Percentiles rank a stretch among this genome's conserved stretches.
Evolutionary conservation across 2,113 vertebrate genomes (phyloP).

Genomic region (Ctenomys sociabilis): DNA sequence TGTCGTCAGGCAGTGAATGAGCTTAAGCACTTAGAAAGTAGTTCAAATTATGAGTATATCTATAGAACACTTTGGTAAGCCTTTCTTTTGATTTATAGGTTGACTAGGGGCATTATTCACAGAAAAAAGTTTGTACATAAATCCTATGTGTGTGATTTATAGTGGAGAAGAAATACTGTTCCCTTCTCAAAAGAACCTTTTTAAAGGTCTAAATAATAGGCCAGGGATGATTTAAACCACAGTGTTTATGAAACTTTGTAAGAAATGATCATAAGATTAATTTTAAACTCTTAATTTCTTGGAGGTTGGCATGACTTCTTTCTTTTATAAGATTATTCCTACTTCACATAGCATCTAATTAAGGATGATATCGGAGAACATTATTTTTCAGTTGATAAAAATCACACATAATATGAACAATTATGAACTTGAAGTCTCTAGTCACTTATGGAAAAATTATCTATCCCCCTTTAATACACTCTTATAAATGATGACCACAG

Average conservation of each 20-base stretch:
- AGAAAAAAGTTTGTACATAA: not conserved
- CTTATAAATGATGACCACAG: accelerated
- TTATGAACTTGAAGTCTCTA: not conserved
- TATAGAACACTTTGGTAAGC: not conserved
- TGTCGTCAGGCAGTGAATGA: not conserved
- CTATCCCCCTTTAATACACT: accelerated
- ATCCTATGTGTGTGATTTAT: not conserved
- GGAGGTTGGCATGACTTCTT: not conserved
- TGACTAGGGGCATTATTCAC: not conserved
- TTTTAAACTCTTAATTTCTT: constrained; percentile 19
- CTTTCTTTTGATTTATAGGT: constrained; percentile 18
- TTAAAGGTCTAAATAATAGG: not conserved
- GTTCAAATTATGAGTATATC: not conserved
- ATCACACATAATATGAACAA: not conserved
- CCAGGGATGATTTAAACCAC: not conserved
- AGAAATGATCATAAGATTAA: not conserved
- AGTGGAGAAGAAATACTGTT: not conserved
- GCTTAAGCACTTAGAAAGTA: not conserved
- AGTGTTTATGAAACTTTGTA: not conserved
- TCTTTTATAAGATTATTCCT: not conserved
- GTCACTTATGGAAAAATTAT: not conserved
- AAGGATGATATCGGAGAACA: not conserved
- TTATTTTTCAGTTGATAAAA: not conserved
- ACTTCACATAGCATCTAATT: not conserved
- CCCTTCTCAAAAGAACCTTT: not conserved